Percentiles rank a stretch among this genome's conserved stretches.
Conservation (phyloP, 2,888 invertebrate genomes). For the Eustalomyia histrio region DNA sequence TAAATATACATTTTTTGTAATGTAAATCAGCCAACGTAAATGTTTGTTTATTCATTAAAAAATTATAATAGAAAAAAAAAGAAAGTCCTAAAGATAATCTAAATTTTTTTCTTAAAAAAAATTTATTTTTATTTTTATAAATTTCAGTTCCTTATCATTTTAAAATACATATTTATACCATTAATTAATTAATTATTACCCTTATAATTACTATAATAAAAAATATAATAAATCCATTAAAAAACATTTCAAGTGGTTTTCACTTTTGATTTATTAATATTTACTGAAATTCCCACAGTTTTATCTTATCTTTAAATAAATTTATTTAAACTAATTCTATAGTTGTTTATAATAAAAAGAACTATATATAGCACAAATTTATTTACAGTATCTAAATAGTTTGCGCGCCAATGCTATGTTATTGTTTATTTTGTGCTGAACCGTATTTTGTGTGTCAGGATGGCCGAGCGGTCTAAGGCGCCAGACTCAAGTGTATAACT, state of each 20-base stretch:
- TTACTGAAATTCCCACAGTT: neutral
- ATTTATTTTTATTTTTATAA: too few species aligned
- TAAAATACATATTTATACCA: neutral
- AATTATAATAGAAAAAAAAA: neutral
- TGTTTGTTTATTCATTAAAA: conserved; percentile 6
- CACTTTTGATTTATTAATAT: neutral
- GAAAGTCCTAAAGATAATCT: neutral
- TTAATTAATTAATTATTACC: neutral
- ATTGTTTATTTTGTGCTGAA: neutral
- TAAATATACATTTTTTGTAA: neutral
- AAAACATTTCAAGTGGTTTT: neutral
- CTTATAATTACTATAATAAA: neutral
- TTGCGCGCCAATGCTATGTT: neutral
- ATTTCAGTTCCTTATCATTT: neutral
- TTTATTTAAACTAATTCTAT: neutral
- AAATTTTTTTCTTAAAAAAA: too few species aligned
- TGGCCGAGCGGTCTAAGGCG: conserved; percentile 70
- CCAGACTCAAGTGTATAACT: conserved; percentile 69
- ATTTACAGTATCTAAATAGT: neutral
- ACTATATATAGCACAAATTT: neutral
- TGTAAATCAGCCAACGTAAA: too few species aligned
- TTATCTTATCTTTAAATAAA: conserved; percentile 5
- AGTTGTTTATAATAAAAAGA: neutral
- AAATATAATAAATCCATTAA: neutral
- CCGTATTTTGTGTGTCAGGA: conserved; percentile 63